These are phyloP conservation scores for Egretta garzetta DNA, from an alignment of 2,113 vertebrate genomes.

Conservation along the genomic window DNA sequence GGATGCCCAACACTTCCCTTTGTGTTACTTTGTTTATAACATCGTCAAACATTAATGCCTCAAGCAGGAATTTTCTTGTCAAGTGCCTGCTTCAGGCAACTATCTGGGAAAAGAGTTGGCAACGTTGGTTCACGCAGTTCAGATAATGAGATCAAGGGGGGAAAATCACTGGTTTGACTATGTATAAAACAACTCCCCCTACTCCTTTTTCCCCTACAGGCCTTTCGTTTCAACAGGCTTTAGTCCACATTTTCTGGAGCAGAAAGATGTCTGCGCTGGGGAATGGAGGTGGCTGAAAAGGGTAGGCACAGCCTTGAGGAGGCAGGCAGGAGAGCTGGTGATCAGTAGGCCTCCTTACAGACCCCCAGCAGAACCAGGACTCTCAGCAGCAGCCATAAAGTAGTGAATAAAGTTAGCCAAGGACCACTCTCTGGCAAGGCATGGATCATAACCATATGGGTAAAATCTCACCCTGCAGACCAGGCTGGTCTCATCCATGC, in stretches of 20 bases:
- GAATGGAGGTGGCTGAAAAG: rapidly evolving
- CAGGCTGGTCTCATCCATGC: neutral
- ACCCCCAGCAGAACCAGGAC: neutral
- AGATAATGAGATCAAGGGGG: neutral
- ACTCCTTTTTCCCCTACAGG: neutral
- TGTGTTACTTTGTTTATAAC: neutral
- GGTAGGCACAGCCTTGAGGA: neutral
- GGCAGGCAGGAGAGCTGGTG: neutral
- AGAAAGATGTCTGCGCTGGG: neutral
- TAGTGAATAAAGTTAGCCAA: neutral
- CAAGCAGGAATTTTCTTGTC: neutral
- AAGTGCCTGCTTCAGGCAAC: neutral
- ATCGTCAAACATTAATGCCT: neutral
- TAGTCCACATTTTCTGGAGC: neutral
- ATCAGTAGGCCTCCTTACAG: neutral
- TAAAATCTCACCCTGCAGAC: neutral
- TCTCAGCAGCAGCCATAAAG: neutral
- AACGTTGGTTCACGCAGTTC: neutral
- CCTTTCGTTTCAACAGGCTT: neutral
- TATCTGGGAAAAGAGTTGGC: neutral
- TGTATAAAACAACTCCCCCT: neutral
- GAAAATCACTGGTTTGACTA: neutral
- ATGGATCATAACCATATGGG: rapidly evolving
- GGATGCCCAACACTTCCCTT: neutral
- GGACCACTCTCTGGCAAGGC: neutral